phyloP scores from a whole-genome alignment of 1,140 invertebrate species.

The Caenorhabditis remanei region DNA sequence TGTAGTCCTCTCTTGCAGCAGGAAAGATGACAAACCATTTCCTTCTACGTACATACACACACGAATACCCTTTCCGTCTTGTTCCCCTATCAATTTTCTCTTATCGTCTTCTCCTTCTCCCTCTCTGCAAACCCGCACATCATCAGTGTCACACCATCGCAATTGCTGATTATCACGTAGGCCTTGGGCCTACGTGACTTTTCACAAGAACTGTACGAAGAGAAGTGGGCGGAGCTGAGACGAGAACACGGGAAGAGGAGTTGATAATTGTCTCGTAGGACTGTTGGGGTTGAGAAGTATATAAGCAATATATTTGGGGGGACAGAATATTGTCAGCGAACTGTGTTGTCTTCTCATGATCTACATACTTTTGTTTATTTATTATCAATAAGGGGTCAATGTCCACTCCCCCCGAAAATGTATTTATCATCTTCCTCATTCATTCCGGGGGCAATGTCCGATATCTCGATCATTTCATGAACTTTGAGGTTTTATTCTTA shows the following conservation, averaged over 20 bases:
- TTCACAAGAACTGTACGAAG: neutral
- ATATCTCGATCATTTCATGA: neutral
- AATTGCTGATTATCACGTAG: conserved; percentile 46
- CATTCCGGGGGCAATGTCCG: neutral
- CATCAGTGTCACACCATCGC: conserved; percentile 32
- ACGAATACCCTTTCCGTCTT: neutral
- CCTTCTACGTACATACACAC: neutral
- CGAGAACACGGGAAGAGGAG: conserved; percentile 25
- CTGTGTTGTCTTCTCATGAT: neutral
- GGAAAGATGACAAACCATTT: conserved; percentile 8
- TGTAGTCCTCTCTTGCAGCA: neutral
- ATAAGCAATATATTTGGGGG: neutral
- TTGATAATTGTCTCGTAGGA: conserved; percentile 35
- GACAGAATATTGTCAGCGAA: neutral
- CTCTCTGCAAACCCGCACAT: conserved; percentile 5
- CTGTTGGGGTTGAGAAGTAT: neutral
- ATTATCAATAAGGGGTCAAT: neutral
- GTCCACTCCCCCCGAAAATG: neutral
- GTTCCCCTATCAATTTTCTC: neutral
- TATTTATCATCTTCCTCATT: too few species aligned
- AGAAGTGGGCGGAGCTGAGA: neutral
- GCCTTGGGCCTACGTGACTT: conserved; percentile 27
- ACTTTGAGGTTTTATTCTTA: neutral
- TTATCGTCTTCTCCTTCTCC: neutral
- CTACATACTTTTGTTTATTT: too few species aligned